phyloP scores from a whole-genome alignment of 2,113 vertebrate genomes.

The Gobio gobio region DNA sequence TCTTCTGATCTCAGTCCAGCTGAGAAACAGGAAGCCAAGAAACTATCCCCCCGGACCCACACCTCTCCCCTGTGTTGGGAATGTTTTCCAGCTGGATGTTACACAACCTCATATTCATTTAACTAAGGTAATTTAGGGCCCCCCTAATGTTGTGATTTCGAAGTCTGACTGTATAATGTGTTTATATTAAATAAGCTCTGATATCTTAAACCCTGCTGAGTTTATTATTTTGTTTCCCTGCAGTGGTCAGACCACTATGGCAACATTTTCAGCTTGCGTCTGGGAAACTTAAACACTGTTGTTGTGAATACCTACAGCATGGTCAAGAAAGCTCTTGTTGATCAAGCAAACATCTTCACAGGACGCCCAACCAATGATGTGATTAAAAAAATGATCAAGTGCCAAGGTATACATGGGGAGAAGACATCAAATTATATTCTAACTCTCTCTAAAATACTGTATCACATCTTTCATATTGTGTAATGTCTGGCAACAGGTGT shows the following conservation, averaged over 20 bases:
- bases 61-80: conserved; percentile 70
- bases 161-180: not conserved
- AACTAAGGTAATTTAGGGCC: conserved; percentile 67
- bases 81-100: conserved; percentile 59
- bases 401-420: conserved; percentile 57
- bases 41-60: conserved; percentile 71
- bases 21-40: conserved; percentile 50
- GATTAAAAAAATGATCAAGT: not conserved
- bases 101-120: conserved; percentile 58
- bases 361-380: conserved; percentile 45
- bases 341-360: conserved; percentile 63
- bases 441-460: not conserved
- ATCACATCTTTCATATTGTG: not conserved
- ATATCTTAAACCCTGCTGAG: not conserved
- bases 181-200: not conserved
- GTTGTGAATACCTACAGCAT: conserved; percentile 56
- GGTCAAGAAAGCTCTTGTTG: conserved; percentile 72
- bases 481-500: conserved; percentile 56
- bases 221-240: not conserved
- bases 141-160: not conserved
- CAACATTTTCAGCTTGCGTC: not conserved
- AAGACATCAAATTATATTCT: not conserved
- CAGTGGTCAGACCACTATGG: conserved; percentile 69
- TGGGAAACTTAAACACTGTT: conserved; percentile 19
- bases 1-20: conserved; percentile 29